Evolutionary conservation across 2,797 vertebrate species (phyloP), one percentile per base, ranked within the genome.

Genomic region (Hippoglossus hippoglossus): DNA sequence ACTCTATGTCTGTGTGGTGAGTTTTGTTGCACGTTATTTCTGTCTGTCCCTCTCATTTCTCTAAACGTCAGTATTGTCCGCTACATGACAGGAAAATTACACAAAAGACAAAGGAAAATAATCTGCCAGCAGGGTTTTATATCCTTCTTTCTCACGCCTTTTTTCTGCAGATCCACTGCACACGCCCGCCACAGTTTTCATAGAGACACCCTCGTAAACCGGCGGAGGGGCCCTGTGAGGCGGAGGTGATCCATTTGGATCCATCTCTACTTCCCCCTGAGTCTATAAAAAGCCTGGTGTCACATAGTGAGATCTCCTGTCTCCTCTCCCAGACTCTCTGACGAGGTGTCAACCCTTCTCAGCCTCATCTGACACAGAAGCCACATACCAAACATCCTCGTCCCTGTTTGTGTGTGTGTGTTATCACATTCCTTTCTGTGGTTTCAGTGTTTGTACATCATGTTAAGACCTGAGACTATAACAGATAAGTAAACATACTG

Each of bases 311-410:
- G 82, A 77, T 84, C 87, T 90, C 90, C 82, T 70, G 63, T 86
- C 89, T 76, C 85, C 85, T 79, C 76, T 83, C 50, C 70, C 80
- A 79, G 91, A 83, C 84, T 92, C 87, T 85, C 84, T 83, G 92
- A 91, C 87, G 90, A 93, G 87, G 92, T 92, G 91, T 91, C 88
- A 91, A 93, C 87, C 86, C 83, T 87, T 89, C 90, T 91, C 89
- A 82, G 87, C 83, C 85, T 82, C 80, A 90, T 85, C 87, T 85
- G 69, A 76, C 86, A 91, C 83, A 90, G 80, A 80, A 71, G 85
- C 85, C 89, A 89, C 88, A 93, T 93, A 77, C 90, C 93, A 82
- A 93, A 90, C 91, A 91, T 93, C 91, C 87, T 92, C 74, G 75
- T 78, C 92, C 72, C 86, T 77, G 87, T 91, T 89, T 93, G 90